A percentile compares a stretch with the other conserved stretches of the same genome.
Evolutionary conservation across 2,797 vertebrate species (phyloP).

Genomic region (Rhinoraja longicauda): DNA sequence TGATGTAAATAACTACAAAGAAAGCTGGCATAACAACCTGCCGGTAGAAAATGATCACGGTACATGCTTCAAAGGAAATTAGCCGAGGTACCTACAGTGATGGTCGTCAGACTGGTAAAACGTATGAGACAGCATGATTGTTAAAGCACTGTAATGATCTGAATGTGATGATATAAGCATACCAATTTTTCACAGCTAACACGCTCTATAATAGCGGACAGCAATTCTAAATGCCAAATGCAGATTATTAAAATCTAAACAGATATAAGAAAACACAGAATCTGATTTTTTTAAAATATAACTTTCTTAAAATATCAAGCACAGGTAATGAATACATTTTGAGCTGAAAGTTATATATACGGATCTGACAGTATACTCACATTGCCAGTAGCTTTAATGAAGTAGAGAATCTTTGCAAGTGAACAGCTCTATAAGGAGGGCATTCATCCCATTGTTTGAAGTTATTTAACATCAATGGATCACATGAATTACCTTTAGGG

Average conservation of each 20-base stretch:
- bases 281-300: not conserved
- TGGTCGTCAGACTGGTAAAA: not conserved
- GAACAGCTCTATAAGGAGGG: not conserved
- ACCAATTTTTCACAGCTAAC: not conserved
- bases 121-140: not conserved
- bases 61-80: not conserved
- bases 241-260: not conserved
- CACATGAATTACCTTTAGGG: not conserved
- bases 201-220: not conserved
- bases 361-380: not conserved
- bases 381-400: not conserved
- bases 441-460: not conserved
- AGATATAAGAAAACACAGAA: constrained; percentile 1
- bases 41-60: not conserved
- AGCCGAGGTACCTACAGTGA: not conserved
- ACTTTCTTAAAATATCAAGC: not conserved
- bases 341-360: constrained; percentile 4
- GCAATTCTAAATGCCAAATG: not conserved
- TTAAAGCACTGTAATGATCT: not conserved
- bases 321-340: not conserved
- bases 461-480: not conserved
- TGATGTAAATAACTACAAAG: not conserved
- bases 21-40: not conserved
- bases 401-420: not conserved
- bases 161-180: not conserved